These are phyloP conservation scores for Plagodis dolabraria DNA, from an alignment of 2,888 invertebrate genomes.

Conservation along the genomic window DNA sequence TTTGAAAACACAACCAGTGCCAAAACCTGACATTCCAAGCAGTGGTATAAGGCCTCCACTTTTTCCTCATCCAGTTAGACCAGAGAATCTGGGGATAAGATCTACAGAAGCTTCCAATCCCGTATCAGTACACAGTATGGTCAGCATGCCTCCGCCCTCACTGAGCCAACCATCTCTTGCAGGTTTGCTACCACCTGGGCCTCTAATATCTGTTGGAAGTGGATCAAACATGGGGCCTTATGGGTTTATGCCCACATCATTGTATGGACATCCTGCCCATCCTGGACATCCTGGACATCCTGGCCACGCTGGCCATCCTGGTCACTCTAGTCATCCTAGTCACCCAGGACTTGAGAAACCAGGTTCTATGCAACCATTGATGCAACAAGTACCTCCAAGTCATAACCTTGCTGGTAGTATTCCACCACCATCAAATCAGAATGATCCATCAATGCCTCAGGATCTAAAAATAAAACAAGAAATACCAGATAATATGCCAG, in stretches of 20 bases:
- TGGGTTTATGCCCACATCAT: conserved; percentile 84
- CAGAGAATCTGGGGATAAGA: conserved; percentile 73
- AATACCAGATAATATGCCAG: conserved; percentile 80
- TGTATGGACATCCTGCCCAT: conserved; percentile 71
- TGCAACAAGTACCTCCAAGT: conserved; percentile 71
- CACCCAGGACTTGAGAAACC: conserved; percentile 73
- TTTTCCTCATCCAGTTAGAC: conserved; percentile 68
- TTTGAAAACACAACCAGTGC: conserved; percentile 70
- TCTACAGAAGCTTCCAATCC: conserved; percentile 67
- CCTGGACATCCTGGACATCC: conserved; percentile 52
- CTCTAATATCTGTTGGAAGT: conserved; percentile 86
- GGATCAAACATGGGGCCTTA: conserved; percentile 85
- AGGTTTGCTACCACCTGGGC: conserved; percentile 84
- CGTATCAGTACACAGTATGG: conserved; percentile 64
- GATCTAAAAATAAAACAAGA: conserved; percentile 83
- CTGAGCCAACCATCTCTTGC: conserved; percentile 84
- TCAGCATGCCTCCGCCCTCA: conserved; percentile 66
- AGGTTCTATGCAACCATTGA: conserved; percentile 66
- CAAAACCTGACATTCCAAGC: conserved; percentile 65
- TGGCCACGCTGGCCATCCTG: conserved; percentile 59
- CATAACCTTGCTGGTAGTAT: conserved; percentile 67
- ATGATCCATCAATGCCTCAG: conserved; percentile 78
- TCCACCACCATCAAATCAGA: conserved; percentile 62
- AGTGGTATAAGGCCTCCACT: conserved; percentile 61
- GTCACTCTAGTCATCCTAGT: conserved; percentile 65